These are phyloP conservation scores for Augiades crinisus DNA, from an alignment of 2,888 invertebrate species.

Conservation along the genomic window DNA sequence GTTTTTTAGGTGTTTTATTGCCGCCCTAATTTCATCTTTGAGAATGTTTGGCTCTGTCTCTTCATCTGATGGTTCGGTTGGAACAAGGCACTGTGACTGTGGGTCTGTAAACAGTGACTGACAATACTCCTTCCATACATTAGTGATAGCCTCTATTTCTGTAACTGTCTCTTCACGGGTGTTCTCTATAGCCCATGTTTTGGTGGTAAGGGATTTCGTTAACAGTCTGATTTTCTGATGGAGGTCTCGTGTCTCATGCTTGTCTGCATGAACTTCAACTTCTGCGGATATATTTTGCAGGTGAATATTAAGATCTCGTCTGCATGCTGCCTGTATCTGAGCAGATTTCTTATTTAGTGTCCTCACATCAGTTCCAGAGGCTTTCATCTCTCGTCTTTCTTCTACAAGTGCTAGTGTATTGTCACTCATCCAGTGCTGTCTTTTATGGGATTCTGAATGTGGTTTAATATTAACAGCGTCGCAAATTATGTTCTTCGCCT, in stretches of 20 bases:
- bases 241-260: background rate
- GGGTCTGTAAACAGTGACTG: background rate
- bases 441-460: background rate
- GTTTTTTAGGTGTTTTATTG: background rate
- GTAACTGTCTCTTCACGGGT: background rate
- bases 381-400: too few species aligned
- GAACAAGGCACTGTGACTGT: background rate
- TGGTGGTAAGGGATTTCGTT: background rate
- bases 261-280: background rate
- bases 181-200: background rate
- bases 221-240: background rate
- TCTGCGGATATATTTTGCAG: slow-evolving; percentile 2
- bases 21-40: background rate
- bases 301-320: slow-evolving; percentile 4
- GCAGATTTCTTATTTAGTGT: slow-evolving; percentile 10
- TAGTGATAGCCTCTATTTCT: background rate
- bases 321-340: slow-evolving; percentile 9
- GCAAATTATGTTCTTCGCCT: background rate
- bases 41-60: background rate
- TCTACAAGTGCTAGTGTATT: slow-evolving; percentile 12
- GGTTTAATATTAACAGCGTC: background rate
- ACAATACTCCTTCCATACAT: background rate
- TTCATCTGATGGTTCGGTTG: background rate
- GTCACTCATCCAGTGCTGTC: slow-evolving; percentile 21
- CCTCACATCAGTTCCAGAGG: too few species aligned